Percentiles rank a stretch among this genome's conserved stretches.
These are phyloP conservation scores for Drosophila mercatorum DNA, from an alignment of 2,888 invertebrate genomes.

Conservation along the genomic window DNA sequence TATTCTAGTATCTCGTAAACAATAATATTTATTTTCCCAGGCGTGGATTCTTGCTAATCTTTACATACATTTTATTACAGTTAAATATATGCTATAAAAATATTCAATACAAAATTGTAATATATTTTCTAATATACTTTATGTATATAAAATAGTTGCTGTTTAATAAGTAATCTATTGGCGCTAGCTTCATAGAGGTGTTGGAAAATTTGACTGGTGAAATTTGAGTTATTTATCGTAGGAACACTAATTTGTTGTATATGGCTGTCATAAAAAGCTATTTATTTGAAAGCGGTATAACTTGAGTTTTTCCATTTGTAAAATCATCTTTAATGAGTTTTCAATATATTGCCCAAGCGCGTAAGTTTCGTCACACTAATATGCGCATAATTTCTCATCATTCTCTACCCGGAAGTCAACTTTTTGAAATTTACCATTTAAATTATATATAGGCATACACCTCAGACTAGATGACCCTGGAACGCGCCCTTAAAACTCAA, in stretches of 20 bases:
- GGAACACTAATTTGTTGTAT: constrained; percentile 17
- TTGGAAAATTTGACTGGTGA: constrained; percentile 21
- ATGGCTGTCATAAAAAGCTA: constrained; percentile 30
- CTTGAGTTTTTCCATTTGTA: constrained; percentile 5
- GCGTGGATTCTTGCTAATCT: background rate
- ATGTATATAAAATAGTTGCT: background rate
- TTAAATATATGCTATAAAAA: background rate
- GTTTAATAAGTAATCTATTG: background rate
- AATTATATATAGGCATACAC: constrained; percentile 32
- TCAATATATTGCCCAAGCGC: constrained; percentile 53
- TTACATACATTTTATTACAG: constrained; percentile 10
- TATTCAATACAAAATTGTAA: background rate
- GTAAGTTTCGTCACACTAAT: constrained; percentile 57
- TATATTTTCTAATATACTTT: background rate
- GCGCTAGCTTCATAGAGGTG: constrained; percentile 5
- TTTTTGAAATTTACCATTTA: constrained; percentile 29
- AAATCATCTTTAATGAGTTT: constrained; percentile 48
- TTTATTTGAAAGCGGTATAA: constrained; percentile 39
- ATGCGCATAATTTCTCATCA: constrained; percentile 48
- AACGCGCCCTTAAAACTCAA: constrained; percentile 46
- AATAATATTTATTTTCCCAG: constrained; percentile 9
- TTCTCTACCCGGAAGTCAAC: constrained; percentile 51
- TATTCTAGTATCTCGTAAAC: constrained; percentile 20
- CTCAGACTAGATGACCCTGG: constrained; percentile 44
- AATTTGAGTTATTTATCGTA: constrained; percentile 36